Percentiles rank a stretch among this genome's conserved stretches.
Evolutionary conservation across 2,888 invertebrate species (phyloP).

Genomic region (Synanthedon vespiformis): DNA sequence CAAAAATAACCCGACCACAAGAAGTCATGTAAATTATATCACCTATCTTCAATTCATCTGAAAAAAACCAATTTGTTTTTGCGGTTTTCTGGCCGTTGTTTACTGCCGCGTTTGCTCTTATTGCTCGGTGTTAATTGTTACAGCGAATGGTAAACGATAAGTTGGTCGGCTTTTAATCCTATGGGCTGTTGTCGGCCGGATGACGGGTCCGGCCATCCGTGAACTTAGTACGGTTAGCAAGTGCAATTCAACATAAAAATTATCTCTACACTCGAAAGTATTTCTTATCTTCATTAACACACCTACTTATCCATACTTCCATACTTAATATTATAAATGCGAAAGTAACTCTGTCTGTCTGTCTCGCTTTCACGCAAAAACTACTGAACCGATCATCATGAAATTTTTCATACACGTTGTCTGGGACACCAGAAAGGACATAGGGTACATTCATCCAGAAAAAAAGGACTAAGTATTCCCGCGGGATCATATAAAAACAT

Average conservation of each 20-base stretch:
- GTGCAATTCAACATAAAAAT: slow-evolving; percentile 7
- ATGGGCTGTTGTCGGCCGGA: slow-evolving; percentile 29
- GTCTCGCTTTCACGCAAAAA: too few relatives aligned
- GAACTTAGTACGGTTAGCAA: slow-evolving; percentile 42
- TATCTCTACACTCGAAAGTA: too few relatives aligned
- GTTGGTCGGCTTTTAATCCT: slow-evolving; percentile 32
- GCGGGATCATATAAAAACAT: too few relatives aligned
- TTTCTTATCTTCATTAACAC: too few relatives aligned
- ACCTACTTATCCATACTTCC: too few relatives aligned
- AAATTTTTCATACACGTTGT: too few relatives aligned
- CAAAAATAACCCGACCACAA: slow-evolving; percentile 45
- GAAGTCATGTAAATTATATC: slow-evolving; percentile 42
- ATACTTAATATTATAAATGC: too few relatives aligned
- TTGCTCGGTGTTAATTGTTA: slow-evolving; percentile 12
- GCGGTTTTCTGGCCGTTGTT: not conserved
- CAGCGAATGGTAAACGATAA: slow-evolving; percentile 10
- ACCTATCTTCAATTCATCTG: slow-evolving; percentile 28
- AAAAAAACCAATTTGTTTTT: slow-evolving; percentile 11
- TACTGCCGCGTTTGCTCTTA: not conserved
- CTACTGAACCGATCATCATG: too few relatives aligned
- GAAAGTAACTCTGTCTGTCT: too few relatives aligned
- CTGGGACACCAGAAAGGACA: too few relatives aligned
- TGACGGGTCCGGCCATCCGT: slow-evolving; percentile 53
- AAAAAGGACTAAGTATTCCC: too few relatives aligned
- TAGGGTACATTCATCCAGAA: too few relatives aligned